Conservation (phyloP, 2,113 vertebrate species). For the Rattus norvegicus region DNA sequence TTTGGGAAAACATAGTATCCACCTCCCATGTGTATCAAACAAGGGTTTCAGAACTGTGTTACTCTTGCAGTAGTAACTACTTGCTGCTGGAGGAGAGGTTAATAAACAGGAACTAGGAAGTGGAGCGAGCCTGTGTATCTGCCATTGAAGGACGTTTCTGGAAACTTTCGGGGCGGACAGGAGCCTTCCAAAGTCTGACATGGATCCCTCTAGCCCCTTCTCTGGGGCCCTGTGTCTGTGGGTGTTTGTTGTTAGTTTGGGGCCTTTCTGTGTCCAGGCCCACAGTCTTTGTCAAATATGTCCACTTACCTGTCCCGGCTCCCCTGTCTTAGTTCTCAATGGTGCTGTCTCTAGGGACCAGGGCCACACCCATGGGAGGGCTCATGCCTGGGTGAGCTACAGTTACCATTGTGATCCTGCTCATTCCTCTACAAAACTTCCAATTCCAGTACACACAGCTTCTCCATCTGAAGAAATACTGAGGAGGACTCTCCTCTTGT, state of each 20-base stretch:
- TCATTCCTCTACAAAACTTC: not conserved
- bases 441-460: not conserved
- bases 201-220: too few species aligned
- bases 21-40: not conserved
- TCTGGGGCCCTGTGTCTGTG: not conserved
- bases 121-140: not conserved
- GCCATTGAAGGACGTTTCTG: not conserved
- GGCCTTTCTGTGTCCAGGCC: not conserved
- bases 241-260: not conserved
- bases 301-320: not conserved
- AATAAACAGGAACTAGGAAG: accelerated
- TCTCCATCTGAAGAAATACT: not conserved
- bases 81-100: too few species aligned
- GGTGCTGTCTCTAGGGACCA: not conserved
- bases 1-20: accelerated
- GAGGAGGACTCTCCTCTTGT: too few species aligned
- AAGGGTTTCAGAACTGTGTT: not conserved
- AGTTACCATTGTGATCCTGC: not conserved
- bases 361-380: not conserved
- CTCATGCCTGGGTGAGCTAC: accelerated
- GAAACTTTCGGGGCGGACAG: not conserved
- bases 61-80: not conserved
- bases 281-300: not conserved
- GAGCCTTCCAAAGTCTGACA: not conserved
- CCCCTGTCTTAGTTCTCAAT: not conserved